Conservation (phyloP, 2,888 invertebrate species). For the Orchesellides sinensis region DNA sequence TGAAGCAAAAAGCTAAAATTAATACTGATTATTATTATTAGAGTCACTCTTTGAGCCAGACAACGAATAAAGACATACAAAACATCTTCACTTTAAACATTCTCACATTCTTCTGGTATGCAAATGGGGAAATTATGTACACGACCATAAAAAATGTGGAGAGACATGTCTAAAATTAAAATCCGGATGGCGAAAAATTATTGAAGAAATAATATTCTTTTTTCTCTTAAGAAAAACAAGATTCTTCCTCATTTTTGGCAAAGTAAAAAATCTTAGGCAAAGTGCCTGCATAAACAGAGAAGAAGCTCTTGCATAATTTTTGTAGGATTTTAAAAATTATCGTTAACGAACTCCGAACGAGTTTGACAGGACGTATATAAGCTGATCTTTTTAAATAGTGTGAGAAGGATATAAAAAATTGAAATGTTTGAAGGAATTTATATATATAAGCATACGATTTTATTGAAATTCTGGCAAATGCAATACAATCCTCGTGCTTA, state of each 20-base stretch:
- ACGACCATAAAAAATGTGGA: constrained; percentile 34
- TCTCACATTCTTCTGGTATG: constrained; percentile 47
- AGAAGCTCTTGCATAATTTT: background rate
- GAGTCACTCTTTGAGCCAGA: constrained; percentile 33
- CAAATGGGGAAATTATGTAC: constrained; percentile 54
- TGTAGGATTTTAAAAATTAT: constrained; percentile 70
- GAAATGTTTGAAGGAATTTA: too few species aligned
- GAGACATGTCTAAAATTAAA: constrained; percentile 73
- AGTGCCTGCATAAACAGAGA: constrained; percentile 73
- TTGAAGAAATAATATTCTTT: constrained; percentile 51
- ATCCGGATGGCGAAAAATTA: constrained; percentile 74
- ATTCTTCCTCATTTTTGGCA: constrained; percentile 66
- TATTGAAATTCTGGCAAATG: too few species aligned
- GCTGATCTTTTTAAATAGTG: too few species aligned
- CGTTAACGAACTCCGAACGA: constrained; percentile 72
- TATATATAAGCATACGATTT: too few species aligned
- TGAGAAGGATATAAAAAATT: too few species aligned
- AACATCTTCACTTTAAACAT: background rate
- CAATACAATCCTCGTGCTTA: constrained; percentile 9
- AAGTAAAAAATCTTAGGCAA: constrained; percentile 71
- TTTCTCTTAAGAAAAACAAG: constrained; percentile 23
- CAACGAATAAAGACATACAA: background rate
- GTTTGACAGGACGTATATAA: constrained; percentile 55
- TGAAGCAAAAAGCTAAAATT: constrained; percentile 56
- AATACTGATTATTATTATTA: constrained; percentile 61